These are phyloP conservation scores for Tetropium fuscum DNA, from an alignment of 2,888 invertebrate genomes.

Conservation along the genomic window DNA sequence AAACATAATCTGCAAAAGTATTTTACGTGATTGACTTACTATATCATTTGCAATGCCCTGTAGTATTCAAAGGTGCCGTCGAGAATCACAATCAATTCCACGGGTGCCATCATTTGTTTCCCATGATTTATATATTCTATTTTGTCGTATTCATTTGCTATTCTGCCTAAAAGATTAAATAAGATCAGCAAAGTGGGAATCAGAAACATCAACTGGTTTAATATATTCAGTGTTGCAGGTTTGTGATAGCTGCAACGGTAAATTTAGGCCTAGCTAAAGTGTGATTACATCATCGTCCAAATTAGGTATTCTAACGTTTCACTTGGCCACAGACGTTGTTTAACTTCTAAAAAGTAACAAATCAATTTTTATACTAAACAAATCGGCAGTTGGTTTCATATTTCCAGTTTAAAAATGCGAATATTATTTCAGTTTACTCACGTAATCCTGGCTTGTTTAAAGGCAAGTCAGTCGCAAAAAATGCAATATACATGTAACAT, in stretches of 20 bases:
- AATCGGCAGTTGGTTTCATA: neutral
- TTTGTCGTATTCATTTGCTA: conserved; percentile 49
- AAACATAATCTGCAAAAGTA: neutral
- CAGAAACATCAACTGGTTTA: neutral
- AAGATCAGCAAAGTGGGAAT: conserved; percentile 6
- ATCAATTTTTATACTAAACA: conserved; percentile 6
- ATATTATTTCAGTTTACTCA: too few species aligned
- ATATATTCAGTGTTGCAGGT: conserved; percentile 2
- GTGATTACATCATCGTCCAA: neutral
- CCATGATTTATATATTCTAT: conserved; percentile 45
- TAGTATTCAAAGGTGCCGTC: conserved; percentile 72
- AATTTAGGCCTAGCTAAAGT: conserved; percentile 9
- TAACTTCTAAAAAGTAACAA: conserved; percentile 4
- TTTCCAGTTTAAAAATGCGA: too few species aligned
- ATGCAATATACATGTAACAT: too few species aligned
- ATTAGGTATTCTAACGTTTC: conserved; percentile 7
- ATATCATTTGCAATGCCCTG: conserved; percentile 70
- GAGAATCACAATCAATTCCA: conserved; percentile 71
- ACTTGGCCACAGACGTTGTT: neutral
- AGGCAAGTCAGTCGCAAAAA: too few species aligned
- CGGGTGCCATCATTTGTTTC: conserved; percentile 60
- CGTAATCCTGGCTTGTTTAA: too few species aligned
- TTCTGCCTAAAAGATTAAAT: conserved; percentile 33
- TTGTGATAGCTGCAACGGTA: neutral
- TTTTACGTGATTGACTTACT: conserved; percentile 63